A percentile compares a stretch with the other conserved stretches of the same genome.
These are phyloP conservation scores for Notechis scutatus DNA, from an alignment of 2,113 vertebrate genomes.

Conservation along the genomic window DNA sequence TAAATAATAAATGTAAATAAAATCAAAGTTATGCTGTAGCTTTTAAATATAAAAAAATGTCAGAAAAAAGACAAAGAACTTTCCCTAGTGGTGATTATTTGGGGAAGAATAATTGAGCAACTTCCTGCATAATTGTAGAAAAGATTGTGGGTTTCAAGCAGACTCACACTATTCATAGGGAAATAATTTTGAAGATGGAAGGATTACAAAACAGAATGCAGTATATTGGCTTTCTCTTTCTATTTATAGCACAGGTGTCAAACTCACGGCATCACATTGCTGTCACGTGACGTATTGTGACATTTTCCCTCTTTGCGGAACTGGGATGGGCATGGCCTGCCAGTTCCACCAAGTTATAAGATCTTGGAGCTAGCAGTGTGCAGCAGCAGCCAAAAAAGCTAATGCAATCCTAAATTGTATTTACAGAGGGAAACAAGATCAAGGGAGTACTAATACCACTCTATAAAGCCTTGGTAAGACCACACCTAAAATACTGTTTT, in stretches of 20 bases:
- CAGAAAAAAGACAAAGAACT: neutral
- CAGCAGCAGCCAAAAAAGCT: no score
- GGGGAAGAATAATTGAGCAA: neutral
- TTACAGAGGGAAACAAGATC: no score
- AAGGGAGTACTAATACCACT: no score
- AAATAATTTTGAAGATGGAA: slow-evolving; percentile 40
- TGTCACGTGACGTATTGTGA: no score
- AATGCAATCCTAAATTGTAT: no score
- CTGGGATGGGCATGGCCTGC: no score
- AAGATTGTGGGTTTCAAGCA: slow-evolving; percentile 29
- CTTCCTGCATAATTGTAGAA: slow-evolving; percentile 29
- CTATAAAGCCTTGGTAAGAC: no score
- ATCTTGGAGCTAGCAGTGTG: no score
- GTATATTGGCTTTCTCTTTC: neutral
- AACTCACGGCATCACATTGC: no score
- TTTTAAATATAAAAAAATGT: neutral
- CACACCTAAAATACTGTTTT: no score
- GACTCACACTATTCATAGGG: neutral
- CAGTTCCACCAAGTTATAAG: no score
- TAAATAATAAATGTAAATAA: neutral
- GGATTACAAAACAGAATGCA: slow-evolving; percentile 10
- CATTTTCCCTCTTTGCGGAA: no score
- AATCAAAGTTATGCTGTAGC: neutral
- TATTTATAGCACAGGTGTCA: slow-evolving; percentile 15
- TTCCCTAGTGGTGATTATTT: fast-evolving